Evolutionary conservation across 2,888 invertebrate genomes (phyloP).

Genomic region (Brassicogethes aeneus): DNA sequence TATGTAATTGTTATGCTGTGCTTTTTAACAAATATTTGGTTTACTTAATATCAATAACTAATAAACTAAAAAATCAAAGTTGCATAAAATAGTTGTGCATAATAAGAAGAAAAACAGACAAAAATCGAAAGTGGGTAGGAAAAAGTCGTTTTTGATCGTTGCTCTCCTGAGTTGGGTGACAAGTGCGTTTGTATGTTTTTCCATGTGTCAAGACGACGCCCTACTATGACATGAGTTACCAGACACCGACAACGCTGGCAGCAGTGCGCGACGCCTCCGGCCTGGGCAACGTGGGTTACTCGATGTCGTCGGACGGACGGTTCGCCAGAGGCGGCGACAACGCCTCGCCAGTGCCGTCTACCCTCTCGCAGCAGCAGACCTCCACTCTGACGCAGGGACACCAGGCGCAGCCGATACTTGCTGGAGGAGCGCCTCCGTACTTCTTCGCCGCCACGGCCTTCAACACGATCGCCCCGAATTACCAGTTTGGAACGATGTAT

Average conservation of each 20-base stretch:
- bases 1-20: too few species aligned
- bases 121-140: too few species aligned
- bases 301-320: conserved; percentile 61
- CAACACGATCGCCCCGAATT: conserved; percentile 59
- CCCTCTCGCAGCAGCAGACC: conserved; percentile 57
- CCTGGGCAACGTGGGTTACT: conserved; percentile 58
- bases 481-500: conserved; percentile 63
- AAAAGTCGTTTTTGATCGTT: too few species aligned
- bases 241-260: conserved; percentile 61
- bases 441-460: conserved; percentile 65
- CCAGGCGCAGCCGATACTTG: conserved; percentile 50
- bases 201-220: conserved; percentile 40
- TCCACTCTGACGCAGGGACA: conserved; percentile 50
- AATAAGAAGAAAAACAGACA: too few species aligned
- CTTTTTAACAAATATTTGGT: too few species aligned
- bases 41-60: too few species aligned
- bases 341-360: conserved; percentile 71
- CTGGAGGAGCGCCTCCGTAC: conserved; percentile 56
- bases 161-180: too few species aligned
- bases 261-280: conserved; percentile 58
- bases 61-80: too few species aligned
- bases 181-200: conserved; percentile 27
- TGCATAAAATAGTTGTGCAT: too few species aligned
- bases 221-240: conserved; percentile 68
- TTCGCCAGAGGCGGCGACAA: conserved; percentile 64